Percentiles rank a stretch among this genome's conserved stretches.
Evolutionary conservation across 1,140 invertebrate genomes (phyloP).

Genomic region (Solenopsis fugax): DNA sequence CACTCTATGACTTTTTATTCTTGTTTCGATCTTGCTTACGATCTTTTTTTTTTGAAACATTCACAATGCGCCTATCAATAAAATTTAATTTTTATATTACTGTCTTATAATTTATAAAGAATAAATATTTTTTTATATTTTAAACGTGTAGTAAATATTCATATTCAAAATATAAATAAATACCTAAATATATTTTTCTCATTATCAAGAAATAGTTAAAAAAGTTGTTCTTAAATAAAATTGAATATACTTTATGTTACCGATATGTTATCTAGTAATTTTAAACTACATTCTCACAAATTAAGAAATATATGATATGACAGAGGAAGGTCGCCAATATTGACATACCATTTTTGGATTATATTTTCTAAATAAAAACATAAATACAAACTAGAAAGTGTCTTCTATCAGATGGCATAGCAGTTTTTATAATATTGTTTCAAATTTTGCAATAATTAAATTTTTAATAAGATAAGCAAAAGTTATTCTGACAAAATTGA

Average conservation of each 20-base stretch:
- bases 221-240: neutral
- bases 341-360: too few relatives aligned
- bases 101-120: neutral
- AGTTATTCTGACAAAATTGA: too few relatives aligned
- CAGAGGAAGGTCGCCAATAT: too few relatives aligned
- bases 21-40: slow-evolving; percentile 3
- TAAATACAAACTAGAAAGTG: too few relatives aligned
- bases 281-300: neutral
- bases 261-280: neutral
- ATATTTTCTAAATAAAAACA: too few relatives aligned
- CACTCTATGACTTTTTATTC: neutral
- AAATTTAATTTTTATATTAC: slow-evolving; percentile 46
- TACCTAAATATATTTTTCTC: neutral
- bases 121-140: neutral
- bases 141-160: neutral
- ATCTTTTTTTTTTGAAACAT: slow-evolving; percentile 30
- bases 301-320: neutral
- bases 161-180: neutral
- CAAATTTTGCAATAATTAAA: too few relatives aligned
- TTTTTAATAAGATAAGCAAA: too few relatives aligned
- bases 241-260: neutral
- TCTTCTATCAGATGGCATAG: too few relatives aligned
- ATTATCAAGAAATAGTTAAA: neutral
- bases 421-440: too few relatives aligned
- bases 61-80: slow-evolving; percentile 45